phyloP scores from a whole-genome alignment of 2,888 invertebrate genomes.

The Cybosia mesomella region DNA sequence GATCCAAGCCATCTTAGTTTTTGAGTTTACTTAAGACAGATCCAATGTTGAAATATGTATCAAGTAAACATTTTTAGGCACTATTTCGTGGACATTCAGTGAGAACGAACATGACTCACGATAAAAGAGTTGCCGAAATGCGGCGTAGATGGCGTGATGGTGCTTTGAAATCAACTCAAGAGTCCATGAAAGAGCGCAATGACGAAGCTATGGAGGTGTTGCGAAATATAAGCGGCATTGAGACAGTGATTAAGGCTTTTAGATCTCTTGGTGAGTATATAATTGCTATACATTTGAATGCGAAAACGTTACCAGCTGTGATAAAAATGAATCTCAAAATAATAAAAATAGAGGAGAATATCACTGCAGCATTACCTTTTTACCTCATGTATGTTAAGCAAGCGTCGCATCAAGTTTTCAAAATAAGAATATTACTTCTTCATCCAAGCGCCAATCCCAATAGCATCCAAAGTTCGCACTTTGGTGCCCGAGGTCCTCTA shows the following conservation, averaged over 20 bases:
- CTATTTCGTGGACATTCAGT: slow-evolving; percentile 84
- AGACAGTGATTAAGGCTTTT: slow-evolving; percentile 76
- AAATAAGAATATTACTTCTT: not conserved
- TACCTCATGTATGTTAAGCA: too few species aligned
- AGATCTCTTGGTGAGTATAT: slow-evolving; percentile 71
- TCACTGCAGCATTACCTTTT: too few species aligned
- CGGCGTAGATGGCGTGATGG: slow-evolving; percentile 78
- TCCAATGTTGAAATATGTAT: not conserved
- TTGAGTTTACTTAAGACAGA: not conserved
- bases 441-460: too few species aligned
- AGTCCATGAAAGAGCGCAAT: slow-evolving; percentile 73
- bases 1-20: not conserved
- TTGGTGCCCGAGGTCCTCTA: too few species aligned
- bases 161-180: slow-evolving; percentile 70
- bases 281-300: not conserved
- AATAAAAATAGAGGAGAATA: too few species aligned
- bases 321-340: not conserved
- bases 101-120: slow-evolving; percentile 56
- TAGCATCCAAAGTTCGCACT: too few species aligned
- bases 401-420: not conserved
- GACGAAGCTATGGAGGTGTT: slow-evolving; percentile 79
- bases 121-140: slow-evolving; percentile 63
- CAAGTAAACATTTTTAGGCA: slow-evolving; percentile 61
- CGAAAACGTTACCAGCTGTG: not conserved
- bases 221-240: slow-evolving; percentile 68